Evolutionary conservation across 2,797 vertebrate genomes (phyloP).

Genomic region (Xenops minutus): DNA sequence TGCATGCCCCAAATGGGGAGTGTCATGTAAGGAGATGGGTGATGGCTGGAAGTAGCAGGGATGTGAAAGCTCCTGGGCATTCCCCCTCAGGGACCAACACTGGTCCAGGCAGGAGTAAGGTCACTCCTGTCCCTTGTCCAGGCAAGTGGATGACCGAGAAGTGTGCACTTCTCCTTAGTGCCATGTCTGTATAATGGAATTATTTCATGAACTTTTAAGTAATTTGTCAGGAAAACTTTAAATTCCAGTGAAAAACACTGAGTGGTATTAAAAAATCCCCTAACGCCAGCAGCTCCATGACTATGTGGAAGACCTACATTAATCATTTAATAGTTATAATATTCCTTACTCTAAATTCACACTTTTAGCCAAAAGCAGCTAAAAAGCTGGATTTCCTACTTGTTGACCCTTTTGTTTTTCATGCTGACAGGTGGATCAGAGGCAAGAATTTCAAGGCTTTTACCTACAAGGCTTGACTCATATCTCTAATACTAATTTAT

Average conservation of each 20-base stretch:
- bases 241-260: neutral
- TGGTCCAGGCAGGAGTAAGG: neutral
- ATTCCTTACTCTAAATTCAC: neutral
- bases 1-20: neutral
- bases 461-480: neutral
- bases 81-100: accelerated
- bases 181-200: neutral
- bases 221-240: neutral
- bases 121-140: neutral
- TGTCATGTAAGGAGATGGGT: accelerated
- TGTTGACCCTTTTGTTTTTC: neutral
- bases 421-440: neutral
- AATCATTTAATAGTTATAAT: neutral
- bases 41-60: neutral
- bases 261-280: neutral
- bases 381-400: neutral
- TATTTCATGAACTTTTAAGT: neutral
- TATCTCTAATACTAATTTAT: neutral
- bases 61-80: accelerated
- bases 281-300: neutral
- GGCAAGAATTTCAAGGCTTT: neutral
- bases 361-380: neutral
- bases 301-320: neutral
- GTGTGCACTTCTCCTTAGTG: neutral
- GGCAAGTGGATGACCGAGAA: neutral